Conservation (phyloP, 2,888 invertebrate species). For the Thumatha senex region DNA sequence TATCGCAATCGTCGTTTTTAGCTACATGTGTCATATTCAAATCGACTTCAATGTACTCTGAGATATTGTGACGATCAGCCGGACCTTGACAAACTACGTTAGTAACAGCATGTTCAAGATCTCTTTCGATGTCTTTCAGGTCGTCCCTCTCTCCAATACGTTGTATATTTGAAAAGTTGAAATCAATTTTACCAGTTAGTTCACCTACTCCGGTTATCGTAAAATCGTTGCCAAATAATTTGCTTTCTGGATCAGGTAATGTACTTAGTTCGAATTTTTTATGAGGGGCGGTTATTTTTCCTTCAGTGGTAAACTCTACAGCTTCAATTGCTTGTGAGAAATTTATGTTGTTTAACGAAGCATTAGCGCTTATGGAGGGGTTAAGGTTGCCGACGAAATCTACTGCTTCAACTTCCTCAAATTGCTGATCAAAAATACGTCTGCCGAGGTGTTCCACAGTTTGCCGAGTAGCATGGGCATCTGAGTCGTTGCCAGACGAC, state of each 20-base stretch:
- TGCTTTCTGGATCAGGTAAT: conserved; percentile 60
- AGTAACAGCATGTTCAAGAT: conserved; percentile 47
- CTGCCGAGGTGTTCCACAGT: conserved; percentile 63
- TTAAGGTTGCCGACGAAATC: conserved; percentile 47
- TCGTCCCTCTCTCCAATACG: conserved; percentile 52
- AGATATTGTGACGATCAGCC: conserved; percentile 41
- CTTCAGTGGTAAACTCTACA: conserved; percentile 52
- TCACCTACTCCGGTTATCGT: conserved; percentile 49
- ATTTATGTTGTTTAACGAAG: conserved; percentile 52
- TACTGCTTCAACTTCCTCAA: conserved; percentile 62
- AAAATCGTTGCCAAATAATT: conserved; percentile 59
- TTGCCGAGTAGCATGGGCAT: conserved; percentile 42
- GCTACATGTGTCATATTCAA: conserved; percentile 58
- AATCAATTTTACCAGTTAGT: conserved; percentile 55
- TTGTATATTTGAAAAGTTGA: conserved; percentile 64
- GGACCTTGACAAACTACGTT: conserved; percentile 45
- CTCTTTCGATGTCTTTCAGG: conserved; percentile 64
- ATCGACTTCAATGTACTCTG: conserved; percentile 70
- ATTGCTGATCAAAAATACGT: conserved; percentile 64
- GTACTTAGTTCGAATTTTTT: conserved; percentile 62
- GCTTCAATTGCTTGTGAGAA: conserved; percentile 54
- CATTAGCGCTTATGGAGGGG: conserved; percentile 32
- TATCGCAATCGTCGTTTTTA: conserved; percentile 56
- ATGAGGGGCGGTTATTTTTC: conserved; percentile 45
- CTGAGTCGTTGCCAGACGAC: conserved; percentile 64